Percentiles rank a stretch among this genome's conserved stretches.
phyloP scores from a whole-genome alignment of 2,888 invertebrate species.

The Aphidius colemani region DNA sequence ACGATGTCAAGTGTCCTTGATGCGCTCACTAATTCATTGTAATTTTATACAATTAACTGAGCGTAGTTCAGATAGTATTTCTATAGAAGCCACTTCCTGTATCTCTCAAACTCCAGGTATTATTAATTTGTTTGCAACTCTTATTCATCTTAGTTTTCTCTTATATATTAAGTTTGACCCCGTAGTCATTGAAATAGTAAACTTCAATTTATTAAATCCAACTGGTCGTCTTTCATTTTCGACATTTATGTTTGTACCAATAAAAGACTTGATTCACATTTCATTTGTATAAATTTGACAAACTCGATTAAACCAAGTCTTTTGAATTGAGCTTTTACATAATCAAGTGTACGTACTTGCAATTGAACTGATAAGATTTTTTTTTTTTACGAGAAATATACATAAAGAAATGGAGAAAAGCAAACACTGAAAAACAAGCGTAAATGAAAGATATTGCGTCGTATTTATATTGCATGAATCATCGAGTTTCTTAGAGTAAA shows the following conservation, averaged over 20 bases:
- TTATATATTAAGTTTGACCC: too few relatives aligned
- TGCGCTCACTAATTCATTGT: slow-evolving; percentile 48
- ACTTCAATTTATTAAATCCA: too few relatives aligned
- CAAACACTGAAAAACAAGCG: too few relatives aligned
- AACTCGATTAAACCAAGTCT: slow-evolving; percentile 16
- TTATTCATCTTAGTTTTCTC: too few relatives aligned
- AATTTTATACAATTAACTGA: slow-evolving; percentile 55
- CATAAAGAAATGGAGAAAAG: too few relatives aligned
- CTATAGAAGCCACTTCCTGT: not conserved
- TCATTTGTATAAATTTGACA: slow-evolving; percentile 10
- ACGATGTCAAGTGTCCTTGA: slow-evolving; percentile 17
- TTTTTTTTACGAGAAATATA: not conserved
- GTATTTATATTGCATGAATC: too few relatives aligned
- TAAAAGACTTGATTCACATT: slow-evolving; percentile 13
- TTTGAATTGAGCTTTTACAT: not conserved
- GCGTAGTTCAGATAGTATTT: slow-evolving; percentile 22
- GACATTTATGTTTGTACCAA: slow-evolving; percentile 5
- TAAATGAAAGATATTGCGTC: too few relatives aligned
- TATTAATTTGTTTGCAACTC: not conserved
- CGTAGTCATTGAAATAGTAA: too few relatives aligned
- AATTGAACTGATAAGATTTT: not conserved
- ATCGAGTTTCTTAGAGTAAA: too few relatives aligned
- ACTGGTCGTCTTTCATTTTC: not conserved
- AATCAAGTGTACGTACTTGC: slow-evolving; percentile 1
- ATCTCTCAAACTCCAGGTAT: not conserved